Base-by-base conservation (phyloP, 2,888 invertebrate genomes). In the Troides oblongomaculatus region DNA sequence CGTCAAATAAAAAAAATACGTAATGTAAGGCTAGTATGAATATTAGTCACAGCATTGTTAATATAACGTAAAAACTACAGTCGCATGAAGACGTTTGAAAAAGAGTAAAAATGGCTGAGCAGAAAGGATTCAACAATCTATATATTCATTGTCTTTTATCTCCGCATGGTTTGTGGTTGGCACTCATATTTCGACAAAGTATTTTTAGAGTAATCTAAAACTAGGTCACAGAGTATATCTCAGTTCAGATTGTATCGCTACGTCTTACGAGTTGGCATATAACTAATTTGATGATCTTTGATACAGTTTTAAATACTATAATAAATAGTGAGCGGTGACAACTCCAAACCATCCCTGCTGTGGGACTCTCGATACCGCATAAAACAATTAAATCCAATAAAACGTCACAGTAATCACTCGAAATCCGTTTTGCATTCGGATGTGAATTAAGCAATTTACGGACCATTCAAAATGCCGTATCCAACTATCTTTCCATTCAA, bases 401-500 rank as follows among this genome's bases (percentile, higher is more conserved):
- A 70, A 64, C 67, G 60, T n/a, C 67, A 61, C 66, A 60, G 66
- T 70, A 70, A 70, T 70, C 66, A 66, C 59, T 63, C 59, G 63
- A 62, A 67, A 71, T 71, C 64, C 70, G 70, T 72, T 67, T 68
- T 62, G 67, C 68, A 72, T 72, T 71, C 66, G 71, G 57, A 69
- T 66, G 67, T 58, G 71, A 68, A 69, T 69, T 69, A 67, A 69
- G 68, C 69, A 69, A 66, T 61, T 63, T 64, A 59, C 58, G 62
- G 39, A 72, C 69, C 68, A 67, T 69, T 69, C 66, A 61, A 63
- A 72, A 69, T 69, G 63, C 69, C 63, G 69, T 67, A 63, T 68
- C 64, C 70, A 62, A 43, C 66, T 63, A 66, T 71, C 69, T 69
- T 69, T 67, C 62, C 58, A 62, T 46, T 68, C 53, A 57, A 68